Evolutionary conservation across 2,113 vertebrate species (phyloP), one percentile per base, ranked within the genome.

Genomic region (Grammomys dolichurus): DNA sequence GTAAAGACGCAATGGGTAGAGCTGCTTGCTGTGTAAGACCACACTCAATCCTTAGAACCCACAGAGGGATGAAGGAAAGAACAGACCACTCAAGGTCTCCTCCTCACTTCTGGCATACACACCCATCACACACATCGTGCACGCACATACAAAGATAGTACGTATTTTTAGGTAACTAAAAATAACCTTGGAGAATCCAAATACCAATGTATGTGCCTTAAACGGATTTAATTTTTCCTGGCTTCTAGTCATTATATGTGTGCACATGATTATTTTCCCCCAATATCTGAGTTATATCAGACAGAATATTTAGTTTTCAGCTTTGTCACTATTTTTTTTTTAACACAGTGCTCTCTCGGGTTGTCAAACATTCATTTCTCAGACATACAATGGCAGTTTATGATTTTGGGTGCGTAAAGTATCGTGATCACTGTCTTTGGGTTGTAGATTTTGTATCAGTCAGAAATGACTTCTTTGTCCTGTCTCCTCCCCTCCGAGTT

Each of bases 381-480:
- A 88, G 14, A 51, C 46, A 63, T 5, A 60, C 43, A 56, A 86
- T 81, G 54, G 33, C 16, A 26, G 24, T 54, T 87, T 19, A 56
- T 75, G 36, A 7, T 51, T 67, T 89, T n/a, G 86, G 5, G 28
- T 81, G 0, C 17, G 14, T 43, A 60, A 63, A 1, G 76, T 93
- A 69, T 93, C 11, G 76, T 69, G 16, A 86, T 19, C 3, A 26
- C 63, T 36, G 65, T 69, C 63, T 48, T 33, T 13, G 19, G 24
- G 6, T 7, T 54, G 24, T 87, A 22, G 69, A 56, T 85, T 90
- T n/a, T 75, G 1, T 80, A n/a, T 46, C 82, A 90, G 14, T 90
- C 73, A 69, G 70, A 96, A 96, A 67, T 90, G 28, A 78, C 70
- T 95, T 10, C 19, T 73, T 40, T 73, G n/a, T 40, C 70, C n/a